Conservation (phyloP, 2,888 invertebrate species). For the Sinotaia quadrata region DNA sequence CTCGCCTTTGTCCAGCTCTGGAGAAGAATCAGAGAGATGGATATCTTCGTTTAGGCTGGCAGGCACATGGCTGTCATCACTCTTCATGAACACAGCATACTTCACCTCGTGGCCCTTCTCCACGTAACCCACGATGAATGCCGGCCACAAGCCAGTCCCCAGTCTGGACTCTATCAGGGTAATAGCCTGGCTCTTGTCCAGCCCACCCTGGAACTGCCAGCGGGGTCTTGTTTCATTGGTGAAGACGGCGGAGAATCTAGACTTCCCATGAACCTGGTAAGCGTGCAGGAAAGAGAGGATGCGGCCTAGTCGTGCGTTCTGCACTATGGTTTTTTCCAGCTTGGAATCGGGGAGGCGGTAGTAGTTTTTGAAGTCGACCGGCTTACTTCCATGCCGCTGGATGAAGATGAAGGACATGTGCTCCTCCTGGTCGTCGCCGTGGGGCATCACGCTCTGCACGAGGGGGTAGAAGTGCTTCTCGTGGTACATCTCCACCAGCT, state of each 20-base stretch:
- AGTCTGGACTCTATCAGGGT: conserved; percentile 46
- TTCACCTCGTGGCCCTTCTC: conserved; percentile 20
- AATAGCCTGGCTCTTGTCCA: conserved; percentile 42
- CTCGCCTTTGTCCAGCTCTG: too few relatives aligned
- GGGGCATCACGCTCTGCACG: conserved; percentile 57
- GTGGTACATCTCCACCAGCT: conserved; percentile 55
- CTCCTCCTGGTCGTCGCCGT: conserved; percentile 53
- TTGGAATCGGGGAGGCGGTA: conserved; percentile 48
- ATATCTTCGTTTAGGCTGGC: too few relatives aligned
- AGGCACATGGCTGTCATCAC: too few relatives aligned
- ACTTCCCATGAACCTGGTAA: conserved; percentile 52
- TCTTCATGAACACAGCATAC: conserved; percentile 25
- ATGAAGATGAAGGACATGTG: conserved; percentile 61
- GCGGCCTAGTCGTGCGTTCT: conserved; percentile 47
- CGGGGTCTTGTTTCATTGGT: conserved; percentile 46
- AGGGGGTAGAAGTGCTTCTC: conserved; percentile 59
- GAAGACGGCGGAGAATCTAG: conserved; percentile 64
- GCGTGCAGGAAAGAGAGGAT: conserved; percentile 60
- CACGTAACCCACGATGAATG: conserved; percentile 49
- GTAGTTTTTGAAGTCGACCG: conserved; percentile 50
- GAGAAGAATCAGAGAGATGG: too few relatives aligned
- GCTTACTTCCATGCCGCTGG: conserved; percentile 42
- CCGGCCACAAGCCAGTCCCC: conserved; percentile 51
- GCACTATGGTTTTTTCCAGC: conserved; percentile 48
- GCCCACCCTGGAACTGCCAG: conserved; percentile 55